Evolutionary conservation across 53 echinoderm and acorn worm genomes (phyloP).

Genomic region (Paelopatides confundens): DNA sequence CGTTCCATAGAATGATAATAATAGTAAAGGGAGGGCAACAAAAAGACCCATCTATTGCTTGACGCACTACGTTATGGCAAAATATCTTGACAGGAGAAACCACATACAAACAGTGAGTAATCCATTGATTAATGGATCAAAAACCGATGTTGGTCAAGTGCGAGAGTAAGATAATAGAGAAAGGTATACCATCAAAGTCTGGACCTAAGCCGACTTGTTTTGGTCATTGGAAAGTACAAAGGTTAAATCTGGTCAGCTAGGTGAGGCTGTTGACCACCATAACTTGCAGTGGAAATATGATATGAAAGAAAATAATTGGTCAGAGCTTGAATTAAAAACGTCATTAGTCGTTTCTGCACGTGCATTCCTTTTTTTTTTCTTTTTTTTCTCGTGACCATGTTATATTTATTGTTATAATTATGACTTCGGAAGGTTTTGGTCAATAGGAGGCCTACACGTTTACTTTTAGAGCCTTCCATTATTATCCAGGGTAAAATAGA

Average conservation of each 20-base stretch:
- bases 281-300: not conserved
- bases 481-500: no score
- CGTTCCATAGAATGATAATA: no score
- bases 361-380: no score
- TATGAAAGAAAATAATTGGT: no score
- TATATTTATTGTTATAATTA: no score
- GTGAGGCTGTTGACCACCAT: not conserved
- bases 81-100: slow-evolving; percentile 10
- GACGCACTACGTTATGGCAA: not conserved
- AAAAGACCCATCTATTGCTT: not conserved
- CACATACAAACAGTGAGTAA: slow-evolving; percentile 38
- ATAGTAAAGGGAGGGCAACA: not conserved
- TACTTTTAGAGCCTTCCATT: no score
- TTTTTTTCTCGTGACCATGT: no score
- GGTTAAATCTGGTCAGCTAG: not conserved
- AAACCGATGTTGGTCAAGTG: not conserved
- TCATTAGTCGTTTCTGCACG: no score
- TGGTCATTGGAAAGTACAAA: not conserved
- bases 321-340: no score
- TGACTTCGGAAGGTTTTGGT: no score
- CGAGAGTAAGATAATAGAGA: not conserved
- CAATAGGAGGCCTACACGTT: no score
- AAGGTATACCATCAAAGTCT: not conserved
- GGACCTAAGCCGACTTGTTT: not conserved
- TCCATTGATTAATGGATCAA: not conserved